Evolutionary conservation across 2,888 invertebrate genomes (phyloP).

Genomic region (Eueremaeus valkanovi): DNA sequence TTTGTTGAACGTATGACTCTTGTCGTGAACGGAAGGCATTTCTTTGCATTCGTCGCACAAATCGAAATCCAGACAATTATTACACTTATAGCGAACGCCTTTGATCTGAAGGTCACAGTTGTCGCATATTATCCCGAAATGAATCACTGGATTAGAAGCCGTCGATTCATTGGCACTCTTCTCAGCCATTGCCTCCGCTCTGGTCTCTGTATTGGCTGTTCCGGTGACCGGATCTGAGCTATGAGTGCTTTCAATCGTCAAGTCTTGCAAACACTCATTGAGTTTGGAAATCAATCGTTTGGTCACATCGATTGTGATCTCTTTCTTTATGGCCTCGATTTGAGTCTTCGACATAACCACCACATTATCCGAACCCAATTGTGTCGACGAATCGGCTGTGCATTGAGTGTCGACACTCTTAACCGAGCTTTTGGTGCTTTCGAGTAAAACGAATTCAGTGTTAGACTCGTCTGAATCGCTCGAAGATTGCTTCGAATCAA

Average conservation of each 20-base stretch:
- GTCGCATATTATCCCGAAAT: conserved; percentile 51
- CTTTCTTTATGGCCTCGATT: background rate
- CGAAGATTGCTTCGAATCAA: background rate
- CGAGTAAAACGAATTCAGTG: background rate
- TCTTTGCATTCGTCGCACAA: conserved; percentile 52
- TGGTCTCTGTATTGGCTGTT: background rate
- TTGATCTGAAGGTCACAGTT: conserved; percentile 51
- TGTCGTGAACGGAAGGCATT: background rate
- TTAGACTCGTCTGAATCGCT: background rate
- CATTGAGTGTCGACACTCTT: background rate
- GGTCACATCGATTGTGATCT: conserved; percentile 24
- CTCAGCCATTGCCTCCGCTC: background rate
- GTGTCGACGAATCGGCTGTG: background rate
- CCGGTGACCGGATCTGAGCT: background rate
- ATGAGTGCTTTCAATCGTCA: background rate
- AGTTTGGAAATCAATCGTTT: conserved; percentile 7
- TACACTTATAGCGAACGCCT: conserved; percentile 53
- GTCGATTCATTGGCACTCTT: background rate
- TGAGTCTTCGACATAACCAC: background rate
- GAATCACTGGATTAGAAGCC: conserved; percentile 43
- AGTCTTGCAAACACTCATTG: background rate
- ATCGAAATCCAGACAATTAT: conserved; percentile 53
- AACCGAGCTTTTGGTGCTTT: background rate
- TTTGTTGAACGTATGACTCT: background rate
- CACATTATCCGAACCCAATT: background rate